Base-by-base conservation (phyloP, 2,797 vertebrate species). In the Sciurus vulgaris region DNA sequence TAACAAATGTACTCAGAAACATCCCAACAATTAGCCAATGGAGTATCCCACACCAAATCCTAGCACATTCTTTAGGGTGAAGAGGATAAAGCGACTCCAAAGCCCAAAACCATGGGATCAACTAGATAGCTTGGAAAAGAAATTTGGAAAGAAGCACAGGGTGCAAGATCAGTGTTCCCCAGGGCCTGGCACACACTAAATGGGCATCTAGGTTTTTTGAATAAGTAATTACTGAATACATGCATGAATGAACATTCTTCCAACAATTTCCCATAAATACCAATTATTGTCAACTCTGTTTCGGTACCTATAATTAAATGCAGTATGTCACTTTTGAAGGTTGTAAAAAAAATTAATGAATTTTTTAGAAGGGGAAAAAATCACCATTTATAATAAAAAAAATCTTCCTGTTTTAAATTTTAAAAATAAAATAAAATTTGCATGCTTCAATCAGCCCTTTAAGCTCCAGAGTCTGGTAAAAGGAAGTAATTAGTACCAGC, bases 191-290 rank as follows among this genome's bases (percentile, higher is more conserved):
- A 35, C 56, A 51, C 2, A 47, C 6, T 11, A 76, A 63, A 84
- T 1, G 12, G 10, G 35, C 20, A 47, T 51, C 26, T 13, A 91
- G 51, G 44, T 26, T 33, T 86, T 83, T 59, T 72, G 20, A 89
- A 86, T 38, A 96, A 93, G 76, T 38, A 67, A 54, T 72, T 35
- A 93, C 44, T 92, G 92, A 82, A 73, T n/a, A n/a, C 5, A 89
- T n/a, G 12, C 8, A 18, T 61, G 14, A 33, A 59, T 73, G 38
- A 54, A 65, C 49, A 69, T 10, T 51, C 35, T 67, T 49, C 49
- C 35, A 70, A 47, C 67, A 79, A 63, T 14, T 54, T 22, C 8
- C 35, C 59, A 7, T 35, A 83, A 78, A 65, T 49, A 86, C 15
- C 59, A 78, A 77, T 85, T 44, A 63, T 26, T 89, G 33, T 59